Percentiles rank a stretch among this genome's conserved stretches.
Conservation (phyloP, 2,797 vertebrate species). For the Hyperoplus immaculatus region DNA sequence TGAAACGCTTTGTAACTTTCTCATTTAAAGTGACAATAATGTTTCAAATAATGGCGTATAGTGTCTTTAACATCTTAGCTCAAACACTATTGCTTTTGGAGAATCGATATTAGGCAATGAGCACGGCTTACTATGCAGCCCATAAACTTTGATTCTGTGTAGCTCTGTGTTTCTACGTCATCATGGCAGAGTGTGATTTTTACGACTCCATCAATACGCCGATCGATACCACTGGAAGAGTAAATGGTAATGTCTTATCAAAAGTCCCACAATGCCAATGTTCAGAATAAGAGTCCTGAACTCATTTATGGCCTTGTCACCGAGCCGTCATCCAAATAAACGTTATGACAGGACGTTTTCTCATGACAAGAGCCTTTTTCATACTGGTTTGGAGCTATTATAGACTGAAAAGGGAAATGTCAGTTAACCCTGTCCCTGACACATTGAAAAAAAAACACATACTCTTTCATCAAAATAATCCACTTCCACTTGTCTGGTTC, state of each 20-base stretch:
- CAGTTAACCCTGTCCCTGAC: slow-evolving; percentile 1
- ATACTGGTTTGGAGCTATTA: background rate
- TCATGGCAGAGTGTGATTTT: background rate
- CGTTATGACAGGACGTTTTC: background rate
- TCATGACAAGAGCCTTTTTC: background rate
- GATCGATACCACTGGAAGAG: background rate
- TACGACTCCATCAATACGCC: slow-evolving; percentile 4
- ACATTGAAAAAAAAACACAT: background rate
- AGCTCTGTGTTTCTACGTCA: background rate
- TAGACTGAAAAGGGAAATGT: background rate
- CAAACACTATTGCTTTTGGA: background rate
- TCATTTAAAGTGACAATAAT: slow-evolving; percentile 2
- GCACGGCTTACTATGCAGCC: background rate
- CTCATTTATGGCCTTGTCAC: slow-evolving; percentile 16
- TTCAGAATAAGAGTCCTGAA: slow-evolving; percentile 15
- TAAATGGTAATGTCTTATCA: background rate
- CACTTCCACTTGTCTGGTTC: slow-evolving; percentile 16
- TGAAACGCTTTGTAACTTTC: background rate
- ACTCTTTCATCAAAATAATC: too few species aligned
- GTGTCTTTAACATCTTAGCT: background rate
- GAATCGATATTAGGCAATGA: background rate
- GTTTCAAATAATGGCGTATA: slow-evolving; percentile 15
- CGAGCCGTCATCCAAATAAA: background rate
- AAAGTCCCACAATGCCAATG: slow-evolving; percentile 12
- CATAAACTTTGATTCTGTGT: background rate